A percentile compares a stretch with the other conserved stretches of the same genome.
These are phyloP conservation scores for Myotis brandtii DNA, from an alignment of 2,113 vertebrate genomes.

Conservation along the genomic window DNA sequence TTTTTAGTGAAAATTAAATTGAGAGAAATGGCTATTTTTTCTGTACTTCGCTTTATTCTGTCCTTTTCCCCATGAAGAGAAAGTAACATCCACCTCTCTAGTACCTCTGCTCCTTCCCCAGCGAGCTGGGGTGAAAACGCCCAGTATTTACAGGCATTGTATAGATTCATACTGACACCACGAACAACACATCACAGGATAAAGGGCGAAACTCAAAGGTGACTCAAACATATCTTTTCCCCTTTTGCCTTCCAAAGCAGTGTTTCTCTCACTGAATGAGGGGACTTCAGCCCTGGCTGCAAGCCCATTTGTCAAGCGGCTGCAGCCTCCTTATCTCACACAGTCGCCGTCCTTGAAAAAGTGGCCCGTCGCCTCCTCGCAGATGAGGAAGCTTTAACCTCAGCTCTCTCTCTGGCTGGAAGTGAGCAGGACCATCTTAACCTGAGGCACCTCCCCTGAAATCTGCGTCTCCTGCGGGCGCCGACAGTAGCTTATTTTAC, in stretches of 20 bases:
- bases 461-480: background rate
- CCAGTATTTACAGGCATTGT: background rate
- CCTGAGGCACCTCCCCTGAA: background rate
- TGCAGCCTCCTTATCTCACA: slow-evolving; percentile 54
- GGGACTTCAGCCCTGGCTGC: slow-evolving; percentile 17
- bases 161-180: background rate
- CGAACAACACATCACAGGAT: background rate
- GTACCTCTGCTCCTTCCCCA: background rate
- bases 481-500: background rate
- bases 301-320: slow-evolving; percentile 49
- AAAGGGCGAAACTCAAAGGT: background rate
- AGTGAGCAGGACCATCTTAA: background rate
- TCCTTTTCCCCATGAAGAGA: background rate
- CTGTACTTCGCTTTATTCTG: background rate
- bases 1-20: slow-evolving; percentile 1
- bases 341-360: background rate
- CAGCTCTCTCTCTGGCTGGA: background rate
- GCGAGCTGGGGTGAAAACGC: background rate
- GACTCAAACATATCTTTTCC: background rate
- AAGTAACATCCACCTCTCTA: background rate
- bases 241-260: background rate
- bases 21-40: background rate
- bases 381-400: background rate
- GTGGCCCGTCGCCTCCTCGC: background rate
- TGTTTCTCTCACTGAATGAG: slow-evolving; percentile 13